Evolutionary conservation across 2,888 invertebrate species (phyloP).

Genomic region (Galerucella pusilla): DNA sequence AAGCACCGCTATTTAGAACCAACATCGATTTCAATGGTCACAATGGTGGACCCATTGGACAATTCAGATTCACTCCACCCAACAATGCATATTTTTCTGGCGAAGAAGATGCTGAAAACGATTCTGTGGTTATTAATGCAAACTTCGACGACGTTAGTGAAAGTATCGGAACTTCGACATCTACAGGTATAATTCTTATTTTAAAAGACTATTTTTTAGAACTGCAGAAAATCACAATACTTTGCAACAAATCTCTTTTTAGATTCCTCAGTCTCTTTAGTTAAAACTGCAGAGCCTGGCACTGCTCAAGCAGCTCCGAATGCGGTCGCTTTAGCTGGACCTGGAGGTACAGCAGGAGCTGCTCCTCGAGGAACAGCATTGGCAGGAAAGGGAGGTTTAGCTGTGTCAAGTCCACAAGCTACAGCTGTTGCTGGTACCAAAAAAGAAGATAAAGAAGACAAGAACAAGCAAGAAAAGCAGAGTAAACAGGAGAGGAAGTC

Average conservation of each 20-base stretch:
- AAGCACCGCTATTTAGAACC: conserved; percentile 41
- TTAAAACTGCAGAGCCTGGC: conserved; percentile 56
- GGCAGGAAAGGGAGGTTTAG: conserved; percentile 66
- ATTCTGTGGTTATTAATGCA: conserved; percentile 66
- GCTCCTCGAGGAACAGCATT: conserved; percentile 67
- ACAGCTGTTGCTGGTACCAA: conserved; percentile 66
- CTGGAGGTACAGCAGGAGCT: conserved; percentile 66
- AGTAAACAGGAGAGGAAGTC: conserved; percentile 37
- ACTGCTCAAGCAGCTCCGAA: conserved; percentile 67
- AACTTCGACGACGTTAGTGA: conserved; percentile 60
- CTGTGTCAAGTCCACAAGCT: conserved; percentile 67
- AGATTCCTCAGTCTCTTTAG: conserved; percentile 10
- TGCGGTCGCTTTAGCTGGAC: conserved; percentile 67
- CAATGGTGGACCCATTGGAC: conserved; percentile 36
- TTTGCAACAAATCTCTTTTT: neutral
- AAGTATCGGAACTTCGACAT: conserved; percentile 17
- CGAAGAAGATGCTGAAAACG: conserved; percentile 66
- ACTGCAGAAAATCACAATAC: too few species aligned
- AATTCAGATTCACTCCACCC: conserved; percentile 48
- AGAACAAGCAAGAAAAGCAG: conserved; percentile 34
- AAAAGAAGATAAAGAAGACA: conserved; percentile 44
- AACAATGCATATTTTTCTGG: conserved; percentile 40
- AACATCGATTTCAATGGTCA: conserved; percentile 22
- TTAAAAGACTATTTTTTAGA: neutral
- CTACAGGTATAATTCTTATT: neutral